phyloP scores from a whole-genome alignment of 2,113 vertebrate genomes.

The Panurus biarmicus region DNA sequence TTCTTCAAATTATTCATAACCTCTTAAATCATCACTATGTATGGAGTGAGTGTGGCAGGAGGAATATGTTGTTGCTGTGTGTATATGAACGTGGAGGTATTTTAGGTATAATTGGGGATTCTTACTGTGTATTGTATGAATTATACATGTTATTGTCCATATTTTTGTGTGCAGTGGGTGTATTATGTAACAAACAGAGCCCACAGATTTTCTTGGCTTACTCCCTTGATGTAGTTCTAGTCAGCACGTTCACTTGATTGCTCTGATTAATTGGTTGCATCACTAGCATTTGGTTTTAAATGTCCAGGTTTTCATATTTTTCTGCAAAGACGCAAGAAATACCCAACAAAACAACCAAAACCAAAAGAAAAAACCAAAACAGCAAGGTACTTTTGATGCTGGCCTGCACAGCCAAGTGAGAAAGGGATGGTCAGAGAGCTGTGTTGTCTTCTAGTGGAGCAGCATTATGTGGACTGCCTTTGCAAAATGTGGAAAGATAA shows the following conservation, averaged over 20 bases:
- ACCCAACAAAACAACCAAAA: background rate
- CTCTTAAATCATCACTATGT: background rate
- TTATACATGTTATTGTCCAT: background rate
- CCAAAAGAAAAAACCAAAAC: background rate
- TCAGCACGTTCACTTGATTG: background rate
- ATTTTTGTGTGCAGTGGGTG: background rate
- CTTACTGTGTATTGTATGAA: background rate
- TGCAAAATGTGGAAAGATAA: background rate
- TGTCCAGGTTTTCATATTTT: background rate
- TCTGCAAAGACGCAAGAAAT: background rate
- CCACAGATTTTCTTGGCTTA: background rate
- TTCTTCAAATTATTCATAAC: background rate
- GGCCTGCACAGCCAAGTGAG: background rate
- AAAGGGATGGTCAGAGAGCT: background rate
- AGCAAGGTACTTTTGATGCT: background rate
- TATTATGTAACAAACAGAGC: background rate
- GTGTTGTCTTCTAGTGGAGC: background rate
- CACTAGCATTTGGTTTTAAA: background rate
- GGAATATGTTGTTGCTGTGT: background rate
- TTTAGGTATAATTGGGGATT: background rate
- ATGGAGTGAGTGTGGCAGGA: background rate
- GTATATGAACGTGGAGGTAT: background rate
- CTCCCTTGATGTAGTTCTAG: background rate
- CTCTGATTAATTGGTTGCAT: background rate
- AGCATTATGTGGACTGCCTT: background rate